Conservation (phyloP, 2,797 vertebrate genomes). For the Pangasius larnaudii region DNA sequence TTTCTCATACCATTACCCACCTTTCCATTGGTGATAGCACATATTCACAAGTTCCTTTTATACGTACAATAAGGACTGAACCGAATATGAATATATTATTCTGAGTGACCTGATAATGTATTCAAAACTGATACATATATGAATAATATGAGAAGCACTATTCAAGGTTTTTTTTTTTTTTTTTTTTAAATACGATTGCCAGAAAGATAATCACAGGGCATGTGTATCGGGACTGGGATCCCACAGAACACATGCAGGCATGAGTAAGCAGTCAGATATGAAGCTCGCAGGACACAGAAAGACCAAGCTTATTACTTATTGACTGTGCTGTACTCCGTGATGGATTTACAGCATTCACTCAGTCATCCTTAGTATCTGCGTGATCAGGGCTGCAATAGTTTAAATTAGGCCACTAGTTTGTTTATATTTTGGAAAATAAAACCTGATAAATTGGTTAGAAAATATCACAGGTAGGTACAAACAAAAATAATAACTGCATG, state of each 20-base stretch:
- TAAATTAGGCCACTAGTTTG: background rate
- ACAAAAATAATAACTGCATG: background rate
- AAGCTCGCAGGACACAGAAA: background rate
- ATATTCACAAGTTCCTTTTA: background rate
- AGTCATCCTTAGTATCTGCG: too few relatives aligned
- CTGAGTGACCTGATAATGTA: background rate
- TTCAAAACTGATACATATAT: background rate
- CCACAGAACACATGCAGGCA: background rate
- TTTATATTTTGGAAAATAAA: background rate
- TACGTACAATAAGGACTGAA: background rate
- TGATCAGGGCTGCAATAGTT: background rate
- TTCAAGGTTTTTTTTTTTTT: background rate
- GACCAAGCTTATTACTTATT: background rate
- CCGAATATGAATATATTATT: background rate
- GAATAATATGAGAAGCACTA: background rate
- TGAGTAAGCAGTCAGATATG: background rate
- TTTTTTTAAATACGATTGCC: background rate
- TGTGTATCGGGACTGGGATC: background rate
- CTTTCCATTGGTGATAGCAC: background rate
- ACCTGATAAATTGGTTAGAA: background rate
- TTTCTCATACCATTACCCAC: background rate
- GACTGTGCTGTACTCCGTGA: background rate
- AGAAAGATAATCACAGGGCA: background rate
- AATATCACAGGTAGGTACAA: background rate
- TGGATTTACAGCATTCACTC: too few relatives aligned